A percentile compares a stretch with the other conserved stretches of the same genome.
Evolutionary conservation across 2,888 invertebrate species (phyloP).

Genomic region (Taphrorychus bicolor): DNA sequence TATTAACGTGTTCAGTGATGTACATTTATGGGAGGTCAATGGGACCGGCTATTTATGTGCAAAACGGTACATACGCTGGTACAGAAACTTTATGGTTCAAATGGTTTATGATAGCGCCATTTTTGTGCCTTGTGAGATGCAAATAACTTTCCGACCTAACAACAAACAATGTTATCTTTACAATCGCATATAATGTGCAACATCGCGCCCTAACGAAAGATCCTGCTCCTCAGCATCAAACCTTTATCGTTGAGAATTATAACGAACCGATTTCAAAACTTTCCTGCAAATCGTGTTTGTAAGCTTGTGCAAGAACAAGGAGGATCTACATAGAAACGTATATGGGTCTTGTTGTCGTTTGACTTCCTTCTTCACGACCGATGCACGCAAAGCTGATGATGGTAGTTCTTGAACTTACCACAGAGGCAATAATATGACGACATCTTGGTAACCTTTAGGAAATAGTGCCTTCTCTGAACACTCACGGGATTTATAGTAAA

Average conservation of each 20-base stretch:
- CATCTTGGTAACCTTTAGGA: background rate
- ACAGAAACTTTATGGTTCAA: no score
- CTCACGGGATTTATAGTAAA: no score
- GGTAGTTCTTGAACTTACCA: background rate
- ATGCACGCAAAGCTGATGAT: background rate
- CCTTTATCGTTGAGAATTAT: constrained; percentile 25
- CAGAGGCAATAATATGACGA: no score
- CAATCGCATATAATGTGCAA: no score
- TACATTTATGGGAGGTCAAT: background rate
- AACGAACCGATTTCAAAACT: constrained; percentile 23
- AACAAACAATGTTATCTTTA: background rate
- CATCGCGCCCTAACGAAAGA: background rate
- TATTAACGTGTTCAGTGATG: no score
- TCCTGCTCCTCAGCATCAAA: no score
- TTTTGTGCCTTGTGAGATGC: no score
- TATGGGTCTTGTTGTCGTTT: background rate
- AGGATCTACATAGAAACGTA: background rate
- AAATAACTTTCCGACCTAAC: no score
- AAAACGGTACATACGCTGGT: background rate
- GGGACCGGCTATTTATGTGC: background rate
- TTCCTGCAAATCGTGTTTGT: constrained; percentile 16
- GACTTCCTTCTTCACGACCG: background rate
- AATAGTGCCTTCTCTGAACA: no score
- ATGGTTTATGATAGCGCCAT: background rate
- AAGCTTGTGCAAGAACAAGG: constrained; percentile 20